phyloP scores from a whole-genome alignment of 2,113 vertebrate genomes.

The Peromyscus polionotus region DNA sequence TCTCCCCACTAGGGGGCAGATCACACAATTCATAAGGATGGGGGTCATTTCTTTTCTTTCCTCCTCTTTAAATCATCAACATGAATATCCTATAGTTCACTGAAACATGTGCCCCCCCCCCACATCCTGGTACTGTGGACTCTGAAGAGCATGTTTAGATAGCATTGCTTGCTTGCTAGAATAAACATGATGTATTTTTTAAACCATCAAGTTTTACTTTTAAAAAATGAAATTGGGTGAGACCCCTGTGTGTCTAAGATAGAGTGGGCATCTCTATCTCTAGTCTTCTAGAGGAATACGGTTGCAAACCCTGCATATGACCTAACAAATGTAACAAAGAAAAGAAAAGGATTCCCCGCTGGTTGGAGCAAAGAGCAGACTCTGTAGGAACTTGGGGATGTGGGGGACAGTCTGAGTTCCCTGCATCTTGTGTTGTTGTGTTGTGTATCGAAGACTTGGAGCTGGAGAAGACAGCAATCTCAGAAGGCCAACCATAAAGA shows the following conservation, averaged over 20 bases:
- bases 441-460: neutral
- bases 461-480: neutral
- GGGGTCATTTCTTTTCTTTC: neutral
- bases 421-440: neutral
- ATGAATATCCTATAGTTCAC: conserved; percentile 26
- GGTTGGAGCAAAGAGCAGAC: neutral
- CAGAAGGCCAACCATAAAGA: neutral
- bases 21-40: conserved; percentile 17
- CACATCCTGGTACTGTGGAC: conserved; percentile 1
- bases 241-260: neutral
- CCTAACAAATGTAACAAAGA: neutral
- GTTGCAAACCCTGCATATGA: neutral
- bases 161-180: neutral
- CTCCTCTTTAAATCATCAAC: neutral
- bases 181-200: conserved; percentile 63
- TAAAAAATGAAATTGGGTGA: conserved; percentile 1
- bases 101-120: neutral
- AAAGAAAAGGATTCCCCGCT: neutral
- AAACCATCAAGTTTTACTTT: conserved; percentile 57
- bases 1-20: conserved; percentile 2
- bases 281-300: neutral
- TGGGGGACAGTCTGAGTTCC: neutral
- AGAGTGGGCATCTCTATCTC: neutral
- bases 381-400: neutral
- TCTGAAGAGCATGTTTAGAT: conserved; percentile 58